Base-by-base conservation (phyloP, 1,140 invertebrate species). In the Lepidurus packardi region DNA sequence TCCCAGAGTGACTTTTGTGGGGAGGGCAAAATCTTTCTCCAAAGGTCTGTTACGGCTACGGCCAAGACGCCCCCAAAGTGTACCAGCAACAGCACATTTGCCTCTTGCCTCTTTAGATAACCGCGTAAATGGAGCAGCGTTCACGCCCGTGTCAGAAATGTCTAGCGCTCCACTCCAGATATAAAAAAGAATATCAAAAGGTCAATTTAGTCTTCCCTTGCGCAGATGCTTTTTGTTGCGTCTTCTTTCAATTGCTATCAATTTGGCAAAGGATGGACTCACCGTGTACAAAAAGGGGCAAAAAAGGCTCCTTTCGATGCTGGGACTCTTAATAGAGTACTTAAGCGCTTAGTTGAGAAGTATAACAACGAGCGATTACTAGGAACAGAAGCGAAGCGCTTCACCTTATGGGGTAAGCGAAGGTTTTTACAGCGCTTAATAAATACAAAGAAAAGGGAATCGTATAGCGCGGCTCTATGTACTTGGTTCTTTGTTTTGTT, bases 91-190 rank as follows among this genome's bases (percentile, higher is more conserved):
- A 21, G 53, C 53, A 21, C 53, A 65, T 65, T 65, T 65, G 53
- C 53, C 53, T 65, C 13, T 65, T 65, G 16, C 53, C 53, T 65
- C 53, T 65, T 65, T 65, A 65, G 53, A 65, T 65, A 65, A 65
- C 53, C 53, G 53, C 21, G 53, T 65, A 65, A 65, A 65, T 65
- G 53, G 53, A 65, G 53, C 53, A 65, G 53, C 53, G 53, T 65
- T 65, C 53, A 65, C 53, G 53, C 53, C 53, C 53, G 53, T 65
- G 53, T 65, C 53, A 65, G 53, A 65, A 65, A 65, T 65, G 53
- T 65, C 53, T 65, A 65, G 53, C 53, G 53, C 21, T 65, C 53
- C 53, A 65, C 53, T 65, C 53, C 16, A 65, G 13, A 65, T 65
- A 65, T 4, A 16, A 65, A 65, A 65, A 65, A 65, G 21, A 65